A percentile compares a stretch with the other conserved stretches of the same genome.
Conservation (phyloP, 2,113 vertebrate genomes). For the Circaetus cinerascens region DNA sequence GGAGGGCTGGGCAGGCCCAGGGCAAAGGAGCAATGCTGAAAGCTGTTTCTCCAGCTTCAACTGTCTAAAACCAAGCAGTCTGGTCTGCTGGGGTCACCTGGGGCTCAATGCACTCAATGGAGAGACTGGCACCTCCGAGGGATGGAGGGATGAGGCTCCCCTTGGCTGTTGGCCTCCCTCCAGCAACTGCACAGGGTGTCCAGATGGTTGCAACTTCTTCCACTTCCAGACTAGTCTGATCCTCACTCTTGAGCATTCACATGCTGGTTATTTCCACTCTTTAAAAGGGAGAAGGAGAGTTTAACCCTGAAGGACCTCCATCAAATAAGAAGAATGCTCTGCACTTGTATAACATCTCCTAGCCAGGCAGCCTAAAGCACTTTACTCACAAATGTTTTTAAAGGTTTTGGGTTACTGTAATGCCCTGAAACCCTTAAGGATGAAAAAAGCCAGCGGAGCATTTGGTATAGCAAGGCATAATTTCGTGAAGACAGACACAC, state of each 20-base stretch:
- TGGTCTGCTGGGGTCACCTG: background rate
- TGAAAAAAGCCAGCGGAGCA: background rate
- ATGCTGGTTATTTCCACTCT: slow-evolving; percentile 23
- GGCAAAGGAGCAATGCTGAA: background rate
- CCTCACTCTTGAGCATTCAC: background rate
- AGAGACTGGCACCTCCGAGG: background rate
- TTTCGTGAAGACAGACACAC: background rate
- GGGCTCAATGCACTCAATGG: background rate
- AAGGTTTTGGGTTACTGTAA: background rate
- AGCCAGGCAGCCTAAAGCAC: background rate
- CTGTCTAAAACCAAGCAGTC: background rate
- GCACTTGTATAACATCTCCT: background rate
- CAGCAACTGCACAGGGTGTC: background rate
- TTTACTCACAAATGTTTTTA: background rate
- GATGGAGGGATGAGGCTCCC: background rate
- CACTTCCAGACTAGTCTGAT: background rate
- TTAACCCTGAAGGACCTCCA: slow-evolving; percentile 41
- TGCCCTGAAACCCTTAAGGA: background rate
- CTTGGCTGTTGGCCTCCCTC: background rate
- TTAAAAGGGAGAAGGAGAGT: slow-evolving; percentile 1
- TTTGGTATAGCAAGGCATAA: background rate
- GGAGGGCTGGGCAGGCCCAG: background rate
- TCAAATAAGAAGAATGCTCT: background rate
- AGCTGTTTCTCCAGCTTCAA: background rate
- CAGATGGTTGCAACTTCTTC: slow-evolving; percentile 34